phyloP scores from a whole-genome alignment of 1,140 invertebrate genomes.

The Pachypsylla venusta region DNA sequence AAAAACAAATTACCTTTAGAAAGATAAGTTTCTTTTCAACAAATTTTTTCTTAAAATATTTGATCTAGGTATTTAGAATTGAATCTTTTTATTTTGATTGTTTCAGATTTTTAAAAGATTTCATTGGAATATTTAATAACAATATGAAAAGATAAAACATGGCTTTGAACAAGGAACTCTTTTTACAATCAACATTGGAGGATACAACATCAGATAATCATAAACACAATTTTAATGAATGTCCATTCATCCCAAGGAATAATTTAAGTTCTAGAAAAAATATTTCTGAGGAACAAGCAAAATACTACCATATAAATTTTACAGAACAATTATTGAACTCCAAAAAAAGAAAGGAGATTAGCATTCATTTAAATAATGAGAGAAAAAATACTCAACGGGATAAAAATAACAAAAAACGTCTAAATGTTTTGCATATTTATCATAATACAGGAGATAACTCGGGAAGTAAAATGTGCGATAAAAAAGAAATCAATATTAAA shows the following conservation, averaged over 20 bases:
- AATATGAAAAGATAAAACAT: too few species aligned
- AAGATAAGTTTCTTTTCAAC: too few species aligned
- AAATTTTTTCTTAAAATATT: too few species aligned
- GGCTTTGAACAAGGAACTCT: too few species aligned
- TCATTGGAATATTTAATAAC: too few species aligned
- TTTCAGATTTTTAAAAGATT: too few species aligned
- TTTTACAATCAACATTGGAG: too few species aligned
- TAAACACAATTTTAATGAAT: not conserved
- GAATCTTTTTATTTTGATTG: too few species aligned
- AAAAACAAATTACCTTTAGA: too few species aligned
- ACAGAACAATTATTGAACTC: not conserved
- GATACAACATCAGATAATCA: too few species aligned
- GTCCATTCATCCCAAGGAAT: not conserved
- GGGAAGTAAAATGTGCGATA: not conserved
- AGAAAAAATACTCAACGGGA: too few species aligned
- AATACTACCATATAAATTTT: not conserved
- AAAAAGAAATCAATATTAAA: slow-evolving; percentile 5
- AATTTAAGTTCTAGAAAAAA: not conserved
- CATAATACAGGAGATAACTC: not conserved
- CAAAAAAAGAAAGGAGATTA: not conserved
- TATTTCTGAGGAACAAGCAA: not conserved
- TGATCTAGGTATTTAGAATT: too few species aligned
- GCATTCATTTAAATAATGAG: not conserved
- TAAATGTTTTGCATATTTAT: not conserved
- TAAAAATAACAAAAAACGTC: not conserved